phyloP scores from a whole-genome alignment of 2,797 vertebrate genomes.

The Apogon talboti region DNA sequence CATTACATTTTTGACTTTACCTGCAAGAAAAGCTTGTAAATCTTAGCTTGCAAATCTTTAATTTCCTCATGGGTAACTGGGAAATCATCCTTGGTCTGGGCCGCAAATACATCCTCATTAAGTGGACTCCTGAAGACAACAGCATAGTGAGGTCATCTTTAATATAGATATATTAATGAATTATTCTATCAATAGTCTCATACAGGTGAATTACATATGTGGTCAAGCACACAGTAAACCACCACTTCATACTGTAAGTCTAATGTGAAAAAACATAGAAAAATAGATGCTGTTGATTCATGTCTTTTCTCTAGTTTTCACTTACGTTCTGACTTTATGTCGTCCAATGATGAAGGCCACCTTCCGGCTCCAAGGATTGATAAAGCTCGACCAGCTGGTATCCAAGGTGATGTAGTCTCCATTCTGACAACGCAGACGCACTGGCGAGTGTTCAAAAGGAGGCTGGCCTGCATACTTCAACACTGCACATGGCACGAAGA shows the following conservation, averaged over 20 bases:
- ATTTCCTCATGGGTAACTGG: slow-evolving; percentile 83
- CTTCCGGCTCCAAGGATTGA: slow-evolving; percentile 93
- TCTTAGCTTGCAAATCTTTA: slow-evolving; percentile 90
- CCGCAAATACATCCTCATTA: slow-evolving; percentile 93
- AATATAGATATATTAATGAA: not conserved
- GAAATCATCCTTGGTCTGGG: slow-evolving; percentile 71
- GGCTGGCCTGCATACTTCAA: slow-evolving; percentile 88
- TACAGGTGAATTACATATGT: not conserved
- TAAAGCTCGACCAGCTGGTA: slow-evolving; percentile 93
- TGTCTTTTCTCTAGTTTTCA: no score
- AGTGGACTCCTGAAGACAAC: slow-evolving; percentile 86
- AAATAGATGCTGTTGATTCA: no score
- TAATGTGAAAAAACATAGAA: no score
- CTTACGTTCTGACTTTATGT: slow-evolving; percentile 94
- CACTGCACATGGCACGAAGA: slow-evolving; percentile 71
- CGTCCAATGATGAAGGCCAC: slow-evolving; percentile 92
- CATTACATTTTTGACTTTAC: slow-evolving; percentile 62
- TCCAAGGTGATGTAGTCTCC: slow-evolving; percentile 91
- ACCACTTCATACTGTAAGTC: not conserved
- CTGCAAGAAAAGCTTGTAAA: slow-evolving; percentile 93
- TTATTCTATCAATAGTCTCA: not conserved
- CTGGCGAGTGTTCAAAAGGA: slow-evolving; percentile 89
- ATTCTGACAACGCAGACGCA: slow-evolving; percentile 89
- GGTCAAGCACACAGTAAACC: not conserved
- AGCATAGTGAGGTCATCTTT: slow-evolving; percentile 4